Evolutionary conservation across 1,140 invertebrate genomes (phyloP).

Genomic region (Meloidogyne chitwoodi): DNA sequence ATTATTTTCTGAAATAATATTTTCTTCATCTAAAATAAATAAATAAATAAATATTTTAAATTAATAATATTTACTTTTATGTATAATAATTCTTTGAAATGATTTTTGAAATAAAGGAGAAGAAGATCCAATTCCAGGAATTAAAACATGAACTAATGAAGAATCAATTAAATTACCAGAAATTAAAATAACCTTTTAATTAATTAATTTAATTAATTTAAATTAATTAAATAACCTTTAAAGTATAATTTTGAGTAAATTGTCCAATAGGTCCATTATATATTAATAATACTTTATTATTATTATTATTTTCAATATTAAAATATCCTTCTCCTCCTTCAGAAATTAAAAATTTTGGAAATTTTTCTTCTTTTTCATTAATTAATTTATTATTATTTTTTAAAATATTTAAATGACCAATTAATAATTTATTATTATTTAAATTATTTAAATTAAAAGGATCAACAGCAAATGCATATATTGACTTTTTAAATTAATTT

Average conservation of each 20-base stretch:
- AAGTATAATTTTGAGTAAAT: background rate
- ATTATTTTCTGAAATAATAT: background rate
- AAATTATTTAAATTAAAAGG: background rate
- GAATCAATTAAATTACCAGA: background rate
- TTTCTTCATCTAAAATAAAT: background rate
- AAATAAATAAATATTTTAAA: too few relatives aligned
- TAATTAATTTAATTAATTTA: background rate
- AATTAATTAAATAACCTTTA: background rate
- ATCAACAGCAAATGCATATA: conserved; percentile 11
- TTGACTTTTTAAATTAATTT: background rate
- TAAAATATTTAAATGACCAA: background rate
- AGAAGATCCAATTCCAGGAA: background rate
- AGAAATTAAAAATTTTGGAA: background rate
- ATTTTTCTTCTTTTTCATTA: background rate
- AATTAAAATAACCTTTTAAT: background rate
- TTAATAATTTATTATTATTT: background rate
- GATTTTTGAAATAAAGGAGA: background rate
- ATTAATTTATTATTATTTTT: background rate
- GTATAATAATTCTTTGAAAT: background rate
- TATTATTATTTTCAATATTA: background rate
- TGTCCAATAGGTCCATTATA: conserved; percentile 5
- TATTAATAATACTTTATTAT: background rate
- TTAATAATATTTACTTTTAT: background rate
- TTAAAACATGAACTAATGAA: background rate
- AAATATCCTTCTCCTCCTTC: conserved; percentile 1